These are phyloP conservation scores for Caenorhabditis elegans DNA, from an alignment of 1,140 invertebrate species.

Conservation along the genomic window WBcel235 BX284604.4:12576501-12577000, in stretches of 20 bases:
- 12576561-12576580: no score
- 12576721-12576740: no score
- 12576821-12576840: slow-evolving; percentile 11
- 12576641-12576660: no score
- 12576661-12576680: no score
- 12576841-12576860: neutral
- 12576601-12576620: no score
- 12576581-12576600: no score
- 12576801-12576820: slow-evolving; percentile 20
- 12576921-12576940: slow-evolving; percentile 1
- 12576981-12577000: neutral
- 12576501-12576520: neutral
- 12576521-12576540: neutral
- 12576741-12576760: neutral
- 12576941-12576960: neutral
- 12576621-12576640: no score
- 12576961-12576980: slow-evolving; percentile 3
- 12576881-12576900: neutral
- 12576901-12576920: slow-evolving; percentile 21
- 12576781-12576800: neutral
- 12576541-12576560: neutral
- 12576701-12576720: no score
- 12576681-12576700: no score
- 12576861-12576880: no score
- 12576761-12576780: no score